Evolutionary conservation across 2,797 vertebrate species (phyloP).

Genomic region (Sebastes diaconus): DNA sequence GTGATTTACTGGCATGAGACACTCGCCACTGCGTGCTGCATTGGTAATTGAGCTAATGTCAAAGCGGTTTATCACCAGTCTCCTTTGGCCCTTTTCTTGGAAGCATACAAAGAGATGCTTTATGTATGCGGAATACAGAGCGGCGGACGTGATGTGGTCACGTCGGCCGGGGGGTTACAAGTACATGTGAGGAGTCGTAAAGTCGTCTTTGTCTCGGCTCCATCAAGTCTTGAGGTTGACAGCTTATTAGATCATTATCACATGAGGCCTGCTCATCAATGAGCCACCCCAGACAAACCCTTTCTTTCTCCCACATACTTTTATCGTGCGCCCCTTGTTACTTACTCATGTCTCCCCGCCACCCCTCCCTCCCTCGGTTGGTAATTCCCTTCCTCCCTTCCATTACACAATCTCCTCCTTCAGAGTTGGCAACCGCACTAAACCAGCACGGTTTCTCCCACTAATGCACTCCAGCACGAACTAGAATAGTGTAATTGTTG

Average conservation of each 20-base stretch:
- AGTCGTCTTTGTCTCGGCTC: slow-evolving; percentile 58
- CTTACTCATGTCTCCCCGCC: slow-evolving; percentile 1
- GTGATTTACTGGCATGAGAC: slow-evolving; percentile 65
- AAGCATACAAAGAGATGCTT: slow-evolving; percentile 50
- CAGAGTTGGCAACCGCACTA: slow-evolving; percentile 2
- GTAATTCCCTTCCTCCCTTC: slow-evolving; percentile 19
- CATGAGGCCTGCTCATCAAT: background rate
- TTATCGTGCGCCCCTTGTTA: slow-evolving; percentile 29
- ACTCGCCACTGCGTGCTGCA: slow-evolving; percentile 35
- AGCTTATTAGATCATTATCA: slow-evolving; percentile 65
- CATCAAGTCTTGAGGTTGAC: slow-evolving; percentile 43
- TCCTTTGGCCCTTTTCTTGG: slow-evolving; percentile 27
- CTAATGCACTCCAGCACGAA: slow-evolving; percentile 6
- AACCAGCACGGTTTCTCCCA: background rate
- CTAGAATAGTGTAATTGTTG: slow-evolving; percentile 9
- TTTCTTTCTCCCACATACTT: slow-evolving; percentile 37
- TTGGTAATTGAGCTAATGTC: slow-evolving; percentile 60
- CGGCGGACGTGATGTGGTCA: slow-evolving; percentile 4
- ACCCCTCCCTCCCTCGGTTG: background rate
- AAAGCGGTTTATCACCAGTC: slow-evolving; percentile 55
- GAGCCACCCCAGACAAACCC: slow-evolving; percentile 1
- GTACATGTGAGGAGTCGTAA: slow-evolving; percentile 26
- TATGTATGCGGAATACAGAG: slow-evolving; percentile 29
- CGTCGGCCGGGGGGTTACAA: slow-evolving; percentile 26
- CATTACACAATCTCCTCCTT: slow-evolving; percentile 32